Evolutionary conservation across 2,113 vertebrate species (phyloP).

Genomic region (Andinoacara biseriatus): DNA sequence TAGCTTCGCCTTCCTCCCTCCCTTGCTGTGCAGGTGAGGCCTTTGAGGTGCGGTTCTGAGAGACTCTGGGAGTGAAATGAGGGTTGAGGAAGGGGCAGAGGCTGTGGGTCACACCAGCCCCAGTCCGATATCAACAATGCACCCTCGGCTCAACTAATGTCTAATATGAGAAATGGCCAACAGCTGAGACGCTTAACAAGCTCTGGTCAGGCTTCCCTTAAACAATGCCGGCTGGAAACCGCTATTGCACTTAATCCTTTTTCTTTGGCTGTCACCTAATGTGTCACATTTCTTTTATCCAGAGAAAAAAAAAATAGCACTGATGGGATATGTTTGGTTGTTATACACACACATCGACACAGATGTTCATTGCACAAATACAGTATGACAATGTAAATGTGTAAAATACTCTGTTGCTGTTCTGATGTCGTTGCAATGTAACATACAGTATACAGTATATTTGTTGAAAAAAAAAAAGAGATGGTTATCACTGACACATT

Average conservation of each 20-base stretch:
- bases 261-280: conserved; percentile 59
- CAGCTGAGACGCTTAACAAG: conserved; percentile 65
- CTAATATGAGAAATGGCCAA: conserved; percentile 68
- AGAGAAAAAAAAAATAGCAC: conserved; percentile 54
- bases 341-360: conserved; percentile 46
- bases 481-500: conserved; percentile 71
- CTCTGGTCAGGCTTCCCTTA: conserved; percentile 38
- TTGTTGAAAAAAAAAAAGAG: conserved; percentile 61
- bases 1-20: conserved; percentile 48
- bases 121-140: conserved; percentile 55
- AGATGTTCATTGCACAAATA: conserved; percentile 73
- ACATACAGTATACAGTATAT: conserved; percentile 76
- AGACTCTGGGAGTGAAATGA: conserved; percentile 45
- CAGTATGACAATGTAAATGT: conserved; percentile 75
- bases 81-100: conserved; percentile 1
- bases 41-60: conserved; percentile 70
- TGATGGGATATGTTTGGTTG: conserved; percentile 57
- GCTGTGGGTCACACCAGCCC: conserved; percentile 49
- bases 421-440: conserved; percentile 76
- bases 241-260: conserved; percentile 45
- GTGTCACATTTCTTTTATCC: conserved; percentile 66
- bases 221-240: conserved; percentile 53
- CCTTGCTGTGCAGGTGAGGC: conserved; percentile 45
- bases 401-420: conserved; percentile 75
- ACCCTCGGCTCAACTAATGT: conserved; percentile 65